phyloP scores from a whole-genome alignment of 2,888 invertebrate genomes.

The Xanthia togata region DNA sequence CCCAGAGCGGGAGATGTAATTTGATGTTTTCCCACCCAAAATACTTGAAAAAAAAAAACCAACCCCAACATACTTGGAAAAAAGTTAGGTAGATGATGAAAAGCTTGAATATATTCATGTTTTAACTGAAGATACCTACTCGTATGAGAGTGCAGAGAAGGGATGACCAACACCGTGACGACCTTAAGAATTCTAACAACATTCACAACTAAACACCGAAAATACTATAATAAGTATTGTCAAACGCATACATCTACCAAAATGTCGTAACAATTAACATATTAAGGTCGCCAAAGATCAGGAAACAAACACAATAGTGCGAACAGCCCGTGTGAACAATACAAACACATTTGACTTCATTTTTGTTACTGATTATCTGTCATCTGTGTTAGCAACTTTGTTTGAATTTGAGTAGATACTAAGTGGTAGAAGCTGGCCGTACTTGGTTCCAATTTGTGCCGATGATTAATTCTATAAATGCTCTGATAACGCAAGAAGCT shows the following conservation, averaged over 20 bases:
- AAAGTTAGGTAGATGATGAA: no score
- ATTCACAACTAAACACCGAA: constrained; percentile 8
- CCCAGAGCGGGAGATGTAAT: no score
- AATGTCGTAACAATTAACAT: constrained; percentile 62
- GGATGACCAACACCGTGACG: constrained; percentile 2
- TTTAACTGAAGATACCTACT: no score
- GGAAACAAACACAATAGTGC: constrained; percentile 67
- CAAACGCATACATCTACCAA: constrained; percentile 38
- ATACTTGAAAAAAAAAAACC: no score
- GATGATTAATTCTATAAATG: background rate
- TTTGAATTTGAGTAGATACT: constrained; percentile 10
- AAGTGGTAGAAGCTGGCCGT: background rate
- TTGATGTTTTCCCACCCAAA: no score
- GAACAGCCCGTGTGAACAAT: constrained; percentile 63
- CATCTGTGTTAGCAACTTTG: constrained; percentile 43
- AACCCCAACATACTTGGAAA: no score
- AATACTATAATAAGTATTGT: constrained; percentile 28
- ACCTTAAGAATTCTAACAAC: constrained; percentile 17
- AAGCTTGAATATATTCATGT: no score
- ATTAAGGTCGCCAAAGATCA: constrained; percentile 63
- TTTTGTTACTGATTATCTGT: constrained; percentile 52
- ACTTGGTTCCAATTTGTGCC: background rate
- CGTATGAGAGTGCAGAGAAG: background rate
- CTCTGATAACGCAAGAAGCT: no score
- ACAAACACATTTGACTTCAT: constrained; percentile 48